Evolutionary conservation across 2,797 vertebrate genomes (phyloP), one percentile per base, ranked within the genome.

Genomic region (Hybognathus amarus): DNA sequence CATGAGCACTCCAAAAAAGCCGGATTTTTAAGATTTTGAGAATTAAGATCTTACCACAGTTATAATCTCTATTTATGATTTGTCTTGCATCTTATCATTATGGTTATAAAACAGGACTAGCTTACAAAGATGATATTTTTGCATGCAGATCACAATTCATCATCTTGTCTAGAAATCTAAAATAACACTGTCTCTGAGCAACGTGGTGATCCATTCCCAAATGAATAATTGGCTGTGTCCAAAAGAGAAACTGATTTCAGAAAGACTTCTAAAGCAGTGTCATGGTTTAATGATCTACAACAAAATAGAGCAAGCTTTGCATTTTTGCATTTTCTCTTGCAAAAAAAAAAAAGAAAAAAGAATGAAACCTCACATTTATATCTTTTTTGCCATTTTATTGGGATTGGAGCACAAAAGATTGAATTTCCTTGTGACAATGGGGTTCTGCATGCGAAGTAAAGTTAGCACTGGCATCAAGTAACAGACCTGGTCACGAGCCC

Each of bases 401-500:
- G 17, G 9, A 30, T 18, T 47, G 17, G 24, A 45, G 42, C 18
- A n/a, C 67, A 45, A 50, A 52, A n/a, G 20, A 30, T 24, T 45
- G 42, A 10, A 33, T 24, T 68, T 68, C 3, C 24, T 42, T 66
- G n/a, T 54, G 80, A 82, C 8, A 78, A 73, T 68, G 78, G 64
- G 47, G 13, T 63, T 76, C 40, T 68, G 64, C 52, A 69, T 83
- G 17, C 68, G 36, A 81, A 76, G 75, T 83, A 80, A 87, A 87
- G 87, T 87, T 86, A 86, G 86, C 85, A 61, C 52, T 89, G 87
- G 86, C 89, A 88, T 79, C 50, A 77, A 87, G 71, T 69, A 79
- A 47, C 17, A 77, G 84, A 76, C 84, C 87, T 84, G 83, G n/a
- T n/a, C 85, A 61, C 45, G 67, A 73, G 68, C 64, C 84, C n/a